Evolutionary conservation across 2,888 invertebrate genomes (phyloP), one percentile per base, ranked within the genome.

Genomic region (Rhimphoctona megacephalus): DNA sequence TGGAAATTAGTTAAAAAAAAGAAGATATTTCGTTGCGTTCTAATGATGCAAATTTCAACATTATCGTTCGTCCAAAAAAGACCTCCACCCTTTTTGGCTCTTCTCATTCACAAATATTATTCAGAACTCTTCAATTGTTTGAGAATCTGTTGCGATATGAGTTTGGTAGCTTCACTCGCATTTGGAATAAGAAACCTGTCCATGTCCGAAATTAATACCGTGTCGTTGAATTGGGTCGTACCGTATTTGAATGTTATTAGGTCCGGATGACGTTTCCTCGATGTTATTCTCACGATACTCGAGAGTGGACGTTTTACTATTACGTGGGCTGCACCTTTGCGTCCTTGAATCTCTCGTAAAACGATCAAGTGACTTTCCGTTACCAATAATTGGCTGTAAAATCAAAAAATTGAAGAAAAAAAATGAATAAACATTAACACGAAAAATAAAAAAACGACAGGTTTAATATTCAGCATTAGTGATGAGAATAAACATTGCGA

Each of bases 221-320:
- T 96, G 91, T 97, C 97, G 72, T 97, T 98, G 85, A 91, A 92
- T 93, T 98, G 97, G 2, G 97, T 97, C 82, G 97, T 96, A 6
- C 99, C 99, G 94, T 99, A 99, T 94, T 99, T 98, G 94, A 99
- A 99, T 0, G 99, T 99, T 87, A 99, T 99, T 90, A 99, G 95
- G 94, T 99, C 98, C 0, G 99, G 99, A 94, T 98, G 97, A 82
- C 97, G 96, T 94, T 99, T 99, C 94, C 99, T 98, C 17, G 99
- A 99, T 0, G 99, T 99, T 87, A 99, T 99, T 95, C 98, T 99
- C 11, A 99, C 98, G 90, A 99, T 98, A 76, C 98, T 97, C 2
- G 98, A 97, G 79, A 99, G 95, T 0, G 98, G 98, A 81, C 99
- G 96, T 87, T 98, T 96, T 0, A 98, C 98, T 92, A 98, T 97